Conservation (phyloP, 2,797 vertebrate species). For the Enteromius mattozi region DNA sequence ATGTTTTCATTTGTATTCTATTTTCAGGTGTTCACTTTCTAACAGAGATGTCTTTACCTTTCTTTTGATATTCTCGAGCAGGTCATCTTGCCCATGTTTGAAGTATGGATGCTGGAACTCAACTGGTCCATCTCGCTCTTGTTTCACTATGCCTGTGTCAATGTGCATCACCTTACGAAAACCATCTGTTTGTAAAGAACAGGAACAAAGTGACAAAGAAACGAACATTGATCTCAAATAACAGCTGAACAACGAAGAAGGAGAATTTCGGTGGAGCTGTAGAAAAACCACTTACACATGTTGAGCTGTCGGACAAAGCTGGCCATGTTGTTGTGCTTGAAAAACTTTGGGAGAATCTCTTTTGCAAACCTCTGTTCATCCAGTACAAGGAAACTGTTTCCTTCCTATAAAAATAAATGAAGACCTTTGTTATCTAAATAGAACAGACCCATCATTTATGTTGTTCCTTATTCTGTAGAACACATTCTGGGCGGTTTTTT, state of each 20-base stretch:
- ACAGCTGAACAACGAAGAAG: neutral
- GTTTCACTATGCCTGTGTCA: conserved; percentile 91
- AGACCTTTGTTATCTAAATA: neutral
- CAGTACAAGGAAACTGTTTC: conserved; percentile 94
- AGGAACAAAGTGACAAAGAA: neutral
- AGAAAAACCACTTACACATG: conserved; percentile 87
- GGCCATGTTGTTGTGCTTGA: conserved; percentile 99
- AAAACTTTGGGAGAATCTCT: conserved; percentile 97
- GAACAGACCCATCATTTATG: neutral
- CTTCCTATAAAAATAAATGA: conserved; percentile 82
- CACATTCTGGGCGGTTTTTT: neutral
- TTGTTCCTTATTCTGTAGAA: neutral
- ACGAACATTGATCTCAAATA: neutral
- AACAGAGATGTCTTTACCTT: conserved; percentile 80
- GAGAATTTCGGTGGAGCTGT: no score
- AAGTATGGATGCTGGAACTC: conserved; percentile 96
- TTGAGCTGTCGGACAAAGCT: conserved; percentile 97
- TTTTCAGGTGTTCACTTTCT: neutral
- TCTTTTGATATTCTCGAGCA: conserved; percentile 95
- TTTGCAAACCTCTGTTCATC: conserved; percentile 95
- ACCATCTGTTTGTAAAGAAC: conserved; percentile 80
- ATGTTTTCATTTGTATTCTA: neutral
- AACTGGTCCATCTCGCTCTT: conserved; percentile 90
- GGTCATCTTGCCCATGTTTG: conserved; percentile 91
- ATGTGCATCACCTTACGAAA: conserved; percentile 96